A percentile compares a stretch with the other conserved stretches of the same genome.
phyloP scores from a whole-genome alignment of 2,888 invertebrate genomes.

The Biston stratarius region DNA sequence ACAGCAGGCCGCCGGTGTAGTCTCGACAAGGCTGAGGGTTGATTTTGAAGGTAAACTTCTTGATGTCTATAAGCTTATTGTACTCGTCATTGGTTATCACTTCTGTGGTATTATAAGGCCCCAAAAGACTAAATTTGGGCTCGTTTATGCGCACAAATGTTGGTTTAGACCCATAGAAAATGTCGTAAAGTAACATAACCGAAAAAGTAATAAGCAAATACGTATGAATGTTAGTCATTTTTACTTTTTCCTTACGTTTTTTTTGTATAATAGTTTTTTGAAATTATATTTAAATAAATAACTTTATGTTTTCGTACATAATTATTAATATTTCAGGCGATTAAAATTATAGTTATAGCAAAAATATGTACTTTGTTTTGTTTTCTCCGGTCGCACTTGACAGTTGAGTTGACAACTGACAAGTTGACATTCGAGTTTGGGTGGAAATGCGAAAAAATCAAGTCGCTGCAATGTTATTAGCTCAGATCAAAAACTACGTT shows the following conservation, averaged over 20 bases:
- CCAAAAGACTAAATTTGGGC: slow-evolving; percentile 61
- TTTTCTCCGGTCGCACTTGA: too few relatives aligned
- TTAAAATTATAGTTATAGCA: too few relatives aligned
- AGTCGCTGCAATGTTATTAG: neutral
- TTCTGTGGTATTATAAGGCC: slow-evolving; percentile 57
- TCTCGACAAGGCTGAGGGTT: slow-evolving; percentile 85
- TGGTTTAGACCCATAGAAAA: slow-evolving; percentile 45
- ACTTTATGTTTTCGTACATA: too few relatives aligned
- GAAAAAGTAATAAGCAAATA: slow-evolving; percentile 52
- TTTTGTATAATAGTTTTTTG: neutral
- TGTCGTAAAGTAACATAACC: slow-evolving; percentile 55
- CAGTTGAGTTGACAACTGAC: too few relatives aligned
- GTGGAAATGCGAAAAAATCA: neutral
- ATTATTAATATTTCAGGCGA: too few relatives aligned
- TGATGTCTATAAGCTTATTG: slow-evolving; percentile 83
- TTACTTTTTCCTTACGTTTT: slow-evolving; percentile 42
- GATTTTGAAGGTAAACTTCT: slow-evolving; percentile 87
- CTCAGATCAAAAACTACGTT: too few relatives aligned
- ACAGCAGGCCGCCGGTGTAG: slow-evolving; percentile 74
- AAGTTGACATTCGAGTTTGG: too few relatives aligned
- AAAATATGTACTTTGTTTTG: too few relatives aligned
- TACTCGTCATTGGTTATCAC: slow-evolving; percentile 57
- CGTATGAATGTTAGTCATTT: slow-evolving; percentile 58
- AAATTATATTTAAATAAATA: too few relatives aligned
- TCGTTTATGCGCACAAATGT: slow-evolving; percentile 51